Base-by-base conservation (phyloP, 2,888 invertebrate genomes). In the Venustoraphidia nigricollis region DNA sequence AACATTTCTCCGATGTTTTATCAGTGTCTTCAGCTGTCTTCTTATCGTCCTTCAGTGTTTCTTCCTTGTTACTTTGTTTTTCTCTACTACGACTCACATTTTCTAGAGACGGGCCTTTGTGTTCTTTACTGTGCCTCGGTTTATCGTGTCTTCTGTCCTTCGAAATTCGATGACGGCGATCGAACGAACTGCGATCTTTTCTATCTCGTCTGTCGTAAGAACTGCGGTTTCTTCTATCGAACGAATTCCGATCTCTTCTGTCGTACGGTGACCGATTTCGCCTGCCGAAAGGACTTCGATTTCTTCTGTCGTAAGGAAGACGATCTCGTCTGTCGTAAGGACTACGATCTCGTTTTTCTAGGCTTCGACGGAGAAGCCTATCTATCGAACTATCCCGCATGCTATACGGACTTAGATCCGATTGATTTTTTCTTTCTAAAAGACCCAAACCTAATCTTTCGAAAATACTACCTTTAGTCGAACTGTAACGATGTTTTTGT, bases 11-110 rank as follows among this genome's bases (percentile, higher is more conserved):
- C 11, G 13, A 17, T 34, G 44, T 34, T 44, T 35, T 41, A 44
- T 35, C 38, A 36, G 44, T 34, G 34, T 42, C 41, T 36, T 36
- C 10, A 34, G 43, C 10, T 38, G 38, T 27, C 40, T 46, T 17
- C 14, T 45, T 40, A 27, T 50, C 11, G 13, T 47, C 27, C 9
- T 44, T 50, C 39, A 46, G 41, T 10, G 47, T 52, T 44, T 47
- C 44, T 34, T 47, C 9, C 45, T 45, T 43, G 13, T 44, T 14
- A 44, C 36, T 36, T 11, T 36, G n/a, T 36, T 36, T 27, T 2
- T 13, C 11, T 13, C 10, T 44, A 36, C 27, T 27, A 6, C 6
- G 3, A 27, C 27, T 27, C 6, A 27, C 5, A 1, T 3, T 6
- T 27, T 27, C 27, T 6, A 27, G 27, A 27, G 27, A 27, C 27